These are phyloP conservation scores for Eurois occulta DNA, from an alignment of 2,888 invertebrate genomes.

Conservation along the genomic window DNA sequence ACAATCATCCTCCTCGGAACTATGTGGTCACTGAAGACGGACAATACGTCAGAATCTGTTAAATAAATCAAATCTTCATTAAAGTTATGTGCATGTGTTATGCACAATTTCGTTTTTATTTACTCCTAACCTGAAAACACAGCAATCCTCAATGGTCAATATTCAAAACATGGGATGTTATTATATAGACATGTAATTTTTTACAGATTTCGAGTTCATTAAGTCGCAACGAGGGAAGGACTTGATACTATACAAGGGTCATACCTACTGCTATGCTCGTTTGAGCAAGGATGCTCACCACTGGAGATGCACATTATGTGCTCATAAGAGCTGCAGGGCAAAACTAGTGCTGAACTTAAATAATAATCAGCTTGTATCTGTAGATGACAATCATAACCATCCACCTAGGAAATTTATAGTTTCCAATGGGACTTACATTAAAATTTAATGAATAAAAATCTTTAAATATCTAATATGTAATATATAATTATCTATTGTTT, in stretches of 20 bases:
- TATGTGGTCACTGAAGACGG: too few species aligned
- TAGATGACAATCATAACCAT: conserved; percentile 30
- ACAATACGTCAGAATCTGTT: too few species aligned
- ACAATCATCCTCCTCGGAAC: too few species aligned
- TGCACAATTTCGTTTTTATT: too few species aligned
- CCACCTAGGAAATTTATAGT: conserved; percentile 9
- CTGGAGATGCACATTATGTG: conserved; percentile 38
- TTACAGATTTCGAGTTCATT: conserved; percentile 28
- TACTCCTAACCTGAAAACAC: too few species aligned
- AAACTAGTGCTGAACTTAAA: conserved; percentile 33
- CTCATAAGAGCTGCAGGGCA: conserved; percentile 25
- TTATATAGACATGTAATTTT: neutral
- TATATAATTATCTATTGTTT: too few species aligned
- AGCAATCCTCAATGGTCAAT: too few species aligned
- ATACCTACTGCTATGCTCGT: conserved; percentile 16
- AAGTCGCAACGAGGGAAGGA: conserved; percentile 18
- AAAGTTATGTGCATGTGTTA: too few species aligned
- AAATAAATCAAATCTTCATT: too few species aligned
- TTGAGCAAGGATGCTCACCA: conserved; percentile 10
- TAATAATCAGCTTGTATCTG: conserved; percentile 5
- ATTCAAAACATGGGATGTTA: too few species aligned
- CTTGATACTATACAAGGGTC: conserved; percentile 16
- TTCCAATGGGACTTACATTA: neutral
- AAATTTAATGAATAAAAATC: too few species aligned
- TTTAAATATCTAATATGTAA: too few species aligned